Evolutionary conservation across 64 coral and sea anemone genomes (phyloP), one percentile per base, ranked within the genome.

Genomic region (Acropora tenuis): DNA sequence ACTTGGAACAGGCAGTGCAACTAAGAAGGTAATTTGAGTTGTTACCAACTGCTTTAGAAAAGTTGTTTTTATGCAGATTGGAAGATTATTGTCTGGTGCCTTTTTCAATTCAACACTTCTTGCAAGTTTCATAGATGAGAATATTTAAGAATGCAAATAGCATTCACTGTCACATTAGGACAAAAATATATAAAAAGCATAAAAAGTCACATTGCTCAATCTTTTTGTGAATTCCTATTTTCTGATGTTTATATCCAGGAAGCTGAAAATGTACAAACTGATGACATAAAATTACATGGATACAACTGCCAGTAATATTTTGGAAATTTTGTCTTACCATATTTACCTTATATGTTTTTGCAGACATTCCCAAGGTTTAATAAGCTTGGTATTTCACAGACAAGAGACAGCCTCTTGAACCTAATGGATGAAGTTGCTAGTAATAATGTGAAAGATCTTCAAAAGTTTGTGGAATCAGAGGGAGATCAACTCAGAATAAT

Each of bases 1-100:
- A 53, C 50, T 90, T 73, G 77, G 77, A 90, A 63, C 78, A 80
- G 88, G 88, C 8, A 77, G 80, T 90, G 88, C 88, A 90, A 90
- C 77, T 69, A 48, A 90, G 48, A 90, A 90, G 77, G 88, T 90
- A 89, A 40, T 74, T 59, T 48, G n/a, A 47, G 13, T 48, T 47
- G 15, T 71, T 41, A 46, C 17, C 12, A 67, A 12, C 61, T 69
- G 17, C 46, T 41, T 5, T 41, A 49, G 42, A 72, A 18, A 42
- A 73, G 18, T 71, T 87, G 16, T 43, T 46, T 30, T 30, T 30
- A 30, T 30, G 30, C 30, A 30, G 30, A 30, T 30, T 30, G 30
- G 30, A 30, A 30, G 30, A 30, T 30, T 30, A 30, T 30, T 30
- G 30, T 30, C 30, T 30, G 30, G 30, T 30, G 30, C 30, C 30